These are phyloP conservation scores for Centroberyx gerrardi DNA, from an alignment of 2,797 vertebrate genomes.

Conservation along the genomic window DNA sequence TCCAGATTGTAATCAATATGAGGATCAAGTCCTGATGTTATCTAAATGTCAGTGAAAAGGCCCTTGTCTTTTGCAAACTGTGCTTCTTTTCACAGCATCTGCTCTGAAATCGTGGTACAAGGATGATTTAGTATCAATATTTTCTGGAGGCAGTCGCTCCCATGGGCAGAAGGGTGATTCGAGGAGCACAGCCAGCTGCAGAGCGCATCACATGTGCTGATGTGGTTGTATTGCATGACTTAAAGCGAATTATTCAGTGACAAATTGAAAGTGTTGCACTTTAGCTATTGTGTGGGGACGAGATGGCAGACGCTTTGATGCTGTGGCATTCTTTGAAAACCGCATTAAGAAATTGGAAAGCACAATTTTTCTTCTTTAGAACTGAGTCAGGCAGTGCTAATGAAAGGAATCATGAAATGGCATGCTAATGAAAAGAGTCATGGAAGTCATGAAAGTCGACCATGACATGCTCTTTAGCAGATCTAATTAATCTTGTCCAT, in stretches of 20 bases:
- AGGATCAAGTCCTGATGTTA: not conserved
- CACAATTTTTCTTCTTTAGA: not conserved
- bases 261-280: conserved; percentile 6
- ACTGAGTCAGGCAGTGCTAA: not conserved
- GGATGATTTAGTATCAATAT: conserved; percentile 20
- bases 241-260: conserved; percentile 33
- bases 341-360: conserved; percentile 9
- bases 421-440: not conserved
- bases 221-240: conserved; percentile 36
- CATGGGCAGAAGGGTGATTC: not conserved
- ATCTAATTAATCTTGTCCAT: conserved; percentile 51
- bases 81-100: conserved; percentile 18
- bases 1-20: not conserved
- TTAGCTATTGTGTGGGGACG: not conserved
- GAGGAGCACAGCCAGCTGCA: conserved; percentile 15
- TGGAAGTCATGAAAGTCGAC: conserved; percentile 39
- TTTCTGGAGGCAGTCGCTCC: conserved; percentile 14
- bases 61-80: conserved; percentile 21
- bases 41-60: not conserved
- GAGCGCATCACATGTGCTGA: conserved; percentile 31
- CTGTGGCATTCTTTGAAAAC: conserved; percentile 28
- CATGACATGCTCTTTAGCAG: conserved; percentile 12
- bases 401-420: conserved; percentile 11
- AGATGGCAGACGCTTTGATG: conserved; percentile 24
- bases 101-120: conserved; percentile 29